A percentile compares a stretch with the other conserved stretches of the same genome.
Conservation (phyloP, 2,113 vertebrate genomes). For the Trogon surrucura region DNA sequence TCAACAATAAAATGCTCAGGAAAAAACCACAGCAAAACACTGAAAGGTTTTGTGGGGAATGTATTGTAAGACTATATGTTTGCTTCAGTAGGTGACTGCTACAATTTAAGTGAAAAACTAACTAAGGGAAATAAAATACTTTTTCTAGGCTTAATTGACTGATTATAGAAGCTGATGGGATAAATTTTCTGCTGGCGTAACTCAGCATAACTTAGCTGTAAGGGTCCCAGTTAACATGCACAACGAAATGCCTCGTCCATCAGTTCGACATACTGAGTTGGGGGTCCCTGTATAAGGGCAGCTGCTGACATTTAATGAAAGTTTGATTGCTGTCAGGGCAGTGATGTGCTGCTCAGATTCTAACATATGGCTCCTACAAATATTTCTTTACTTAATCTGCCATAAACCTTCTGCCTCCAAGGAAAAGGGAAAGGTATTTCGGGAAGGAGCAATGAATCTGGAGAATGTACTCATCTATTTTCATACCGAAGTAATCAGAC, state of each 20-base stretch:
- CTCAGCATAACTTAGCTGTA: neutral
- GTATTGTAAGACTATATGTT: neutral
- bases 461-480: conserved; percentile 24
- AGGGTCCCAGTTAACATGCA: neutral
- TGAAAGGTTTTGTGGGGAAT: neutral
- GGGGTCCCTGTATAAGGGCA: neutral
- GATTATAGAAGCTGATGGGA: accelerated
- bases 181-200: neutral
- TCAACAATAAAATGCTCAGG: neutral
- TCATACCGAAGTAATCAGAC: neutral
- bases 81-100: neutral
- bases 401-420: neutral
- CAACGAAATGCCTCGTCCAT: neutral
- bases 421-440: neutral
- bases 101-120: neutral
- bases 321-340: neutral
- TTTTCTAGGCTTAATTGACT: neutral
- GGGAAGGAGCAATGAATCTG: conserved; percentile 26
- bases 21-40: no score
- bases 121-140: neutral
- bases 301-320: neutral
- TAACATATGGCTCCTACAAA: neutral
- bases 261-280: neutral
- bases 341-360: neutral
- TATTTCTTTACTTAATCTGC: neutral